Conservation (phyloP, 2,888 invertebrate species). For the Danaus chrysippus region DNA sequence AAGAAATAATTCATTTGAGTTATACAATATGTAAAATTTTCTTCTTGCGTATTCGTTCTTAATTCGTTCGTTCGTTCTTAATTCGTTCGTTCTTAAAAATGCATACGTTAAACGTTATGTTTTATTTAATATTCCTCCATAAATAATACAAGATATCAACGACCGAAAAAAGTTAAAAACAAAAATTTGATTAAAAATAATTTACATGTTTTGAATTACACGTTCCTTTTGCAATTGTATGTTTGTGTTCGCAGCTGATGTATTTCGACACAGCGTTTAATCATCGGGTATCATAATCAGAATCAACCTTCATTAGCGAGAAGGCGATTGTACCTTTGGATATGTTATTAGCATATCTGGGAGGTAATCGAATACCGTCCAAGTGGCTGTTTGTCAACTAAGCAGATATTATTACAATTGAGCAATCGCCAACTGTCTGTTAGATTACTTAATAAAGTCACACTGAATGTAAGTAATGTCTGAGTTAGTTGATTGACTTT, state of each 20-base stretch:
- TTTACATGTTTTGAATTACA: not conserved
- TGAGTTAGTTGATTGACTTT: not conserved
- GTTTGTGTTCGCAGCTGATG: conserved; percentile 5
- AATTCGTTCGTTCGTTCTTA: too few species aligned
- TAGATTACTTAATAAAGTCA: conserved; percentile 4
- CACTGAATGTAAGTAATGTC: conserved; percentile 8
- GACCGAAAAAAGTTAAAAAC: too few species aligned
- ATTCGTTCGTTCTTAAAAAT: too few species aligned
- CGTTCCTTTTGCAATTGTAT: not conserved
- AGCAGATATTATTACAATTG: conserved; percentile 35
- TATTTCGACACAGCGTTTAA: conserved; percentile 16
- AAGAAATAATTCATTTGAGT: too few species aligned
- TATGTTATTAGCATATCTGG: conserved; percentile 36
- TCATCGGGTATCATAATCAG: conserved; percentile 25
- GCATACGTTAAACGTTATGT: too few species aligned
- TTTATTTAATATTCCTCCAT: too few species aligned
- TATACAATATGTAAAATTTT: too few species aligned
- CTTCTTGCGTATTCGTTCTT: too few species aligned
- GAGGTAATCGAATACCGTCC: conserved; percentile 38
- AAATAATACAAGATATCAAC: too few species aligned
- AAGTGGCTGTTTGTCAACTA: conserved; percentile 49
- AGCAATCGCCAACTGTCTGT: conserved; percentile 16
- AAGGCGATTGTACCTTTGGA: conserved; percentile 30
- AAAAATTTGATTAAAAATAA: too few species aligned
- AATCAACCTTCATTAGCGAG: conserved; percentile 25